Evolutionary conservation across 2,888 invertebrate genomes (phyloP), one percentile per base, ranked within the genome.

Genomic region (Hofmannophila pseudospretella): DNA sequence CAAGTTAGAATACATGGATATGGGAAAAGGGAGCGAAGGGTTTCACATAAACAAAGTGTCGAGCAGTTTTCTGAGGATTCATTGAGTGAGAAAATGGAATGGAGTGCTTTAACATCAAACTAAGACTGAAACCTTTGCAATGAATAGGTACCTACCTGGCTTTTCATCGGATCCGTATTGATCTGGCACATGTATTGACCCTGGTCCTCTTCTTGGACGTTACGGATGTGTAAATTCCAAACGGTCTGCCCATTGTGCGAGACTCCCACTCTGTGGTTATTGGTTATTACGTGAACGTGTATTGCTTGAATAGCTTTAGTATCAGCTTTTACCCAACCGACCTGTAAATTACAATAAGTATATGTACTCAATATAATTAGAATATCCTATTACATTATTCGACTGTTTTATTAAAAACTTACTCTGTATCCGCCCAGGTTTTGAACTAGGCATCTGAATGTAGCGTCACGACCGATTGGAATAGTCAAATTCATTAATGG

Each of bases 171-270:
- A 79, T 96, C 95, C 11, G 96, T 96, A 86, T 97, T 97, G 63
- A 97, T 92, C 85, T 97, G 96, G 78, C 96, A 97, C 96, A 96
- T 96, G 82, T 96, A 97, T 54, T 93, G 91, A 19, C 97, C 97
- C 32, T 92, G 90, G 76, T 97, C 97, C 65, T 96, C 95, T 67
- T 94, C 94, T 60, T 94, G 93, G 1, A 94, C 93, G 55, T 93
- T 92, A 62, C 92, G 93, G 67, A 97, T 95, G 76, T 95, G 95
- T 45, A 97, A 89, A 81, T 95, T 95, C 97, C 97, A 97, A 59
- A 93, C 94, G 47, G 92, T 89, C 74, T 94, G 93, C 63, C 96
- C 96, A 64, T 91, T 92, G 73, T 95, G 96, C 20, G 94, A 93
- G 39, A 96, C 96, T 29, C 92, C 92, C 31, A 96, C 92, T 48